Base-by-base conservation (phyloP, 1,140 invertebrate species). In the Ditylenchus dipsaci region DNA sequence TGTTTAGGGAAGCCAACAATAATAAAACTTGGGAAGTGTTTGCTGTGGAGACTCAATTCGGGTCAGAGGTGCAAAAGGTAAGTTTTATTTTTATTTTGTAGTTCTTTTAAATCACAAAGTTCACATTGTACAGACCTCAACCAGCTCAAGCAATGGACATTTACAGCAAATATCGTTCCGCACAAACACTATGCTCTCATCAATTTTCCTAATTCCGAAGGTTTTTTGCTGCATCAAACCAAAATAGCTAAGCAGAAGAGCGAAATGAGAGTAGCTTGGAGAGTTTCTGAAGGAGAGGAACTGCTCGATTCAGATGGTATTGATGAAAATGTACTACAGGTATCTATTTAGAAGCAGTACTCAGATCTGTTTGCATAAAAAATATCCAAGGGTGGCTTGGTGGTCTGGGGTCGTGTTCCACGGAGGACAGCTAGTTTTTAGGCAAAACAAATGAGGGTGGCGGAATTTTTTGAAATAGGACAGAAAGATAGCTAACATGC, bases 241-340 rank as follows among this genome's bases (percentile, higher is more conserved):
- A 68, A 33, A 27, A 77, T 75, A 49, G n/a, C 21, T 17, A 33
- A 33, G 47, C 65, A 26, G 11, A 66, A 66, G n/a, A 75, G 69
- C 33, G 47, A 49, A 27, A 74, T 74, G 19, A 42, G 75, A 49
- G 45, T 75, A 17, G 75, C 65, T 23, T 75, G 73, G 73, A 38
- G 76, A 53, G 76, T 78, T 7, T 68, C 69, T 42, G 73, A 75
- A 63, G 75, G 75, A 33, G 76, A 75, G 43, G 73, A 75, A 38
- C 61, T 75, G 60, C 45, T 78, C 9, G 76, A 75, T 38, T 63
- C 73, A 15, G 73, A 78, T 43, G 65, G 66, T 7, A 72, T 73
- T 33, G 73, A 75, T 53, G 73, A 75, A 27, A 75, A 75, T 43
- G 56, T 75, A 23, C 21, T 75, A 26, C 73, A 75, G 38, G 56